Conservation (phyloP, 2,797 vertebrate genomes). For the Halcyon leucocephala region DNA sequence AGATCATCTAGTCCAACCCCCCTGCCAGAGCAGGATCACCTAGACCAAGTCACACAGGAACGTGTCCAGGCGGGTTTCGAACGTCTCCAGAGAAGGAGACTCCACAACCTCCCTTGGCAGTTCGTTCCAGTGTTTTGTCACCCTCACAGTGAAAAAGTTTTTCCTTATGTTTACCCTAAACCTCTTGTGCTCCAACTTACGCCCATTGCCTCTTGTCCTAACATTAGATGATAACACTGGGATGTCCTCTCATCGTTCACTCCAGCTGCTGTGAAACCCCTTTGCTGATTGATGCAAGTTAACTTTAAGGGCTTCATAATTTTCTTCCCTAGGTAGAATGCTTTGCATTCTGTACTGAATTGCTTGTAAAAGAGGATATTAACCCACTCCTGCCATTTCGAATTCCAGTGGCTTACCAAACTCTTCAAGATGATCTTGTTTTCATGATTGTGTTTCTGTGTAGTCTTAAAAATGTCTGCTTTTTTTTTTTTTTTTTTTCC, state of each 20-base stretch:
- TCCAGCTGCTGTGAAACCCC: not conserved
- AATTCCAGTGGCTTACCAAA: fast-evolving
- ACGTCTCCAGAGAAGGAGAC: too few species aligned
- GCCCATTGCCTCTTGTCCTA: too few species aligned
- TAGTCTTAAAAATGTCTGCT: not conserved
- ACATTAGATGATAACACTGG: too few species aligned
- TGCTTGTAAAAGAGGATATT: not conserved
- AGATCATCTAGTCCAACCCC: too few species aligned
- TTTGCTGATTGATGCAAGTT: not conserved
- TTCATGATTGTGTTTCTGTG: not conserved
- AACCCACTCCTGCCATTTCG: fast-evolving
- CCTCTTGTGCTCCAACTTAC: too few species aligned
- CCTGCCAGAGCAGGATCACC: too few species aligned
- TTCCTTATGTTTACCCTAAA: too few species aligned
- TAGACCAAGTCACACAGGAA: too few species aligned
- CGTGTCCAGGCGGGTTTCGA: too few species aligned
- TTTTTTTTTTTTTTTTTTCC: not conserved
- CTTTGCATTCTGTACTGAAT: not conserved
- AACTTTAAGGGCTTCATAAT: fast-evolving
- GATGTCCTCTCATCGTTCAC: fast-evolving
- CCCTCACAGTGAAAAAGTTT: too few species aligned
- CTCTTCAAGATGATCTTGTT: not conserved
- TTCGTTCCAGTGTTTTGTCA: too few species aligned
- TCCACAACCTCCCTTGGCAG: too few species aligned
- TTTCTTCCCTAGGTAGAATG: fast-evolving